Evolutionary conservation across 2,797 vertebrate genomes (phyloP), one percentile per base, ranked within the genome.

Genomic region (Notamacropus eugenii): DNA sequence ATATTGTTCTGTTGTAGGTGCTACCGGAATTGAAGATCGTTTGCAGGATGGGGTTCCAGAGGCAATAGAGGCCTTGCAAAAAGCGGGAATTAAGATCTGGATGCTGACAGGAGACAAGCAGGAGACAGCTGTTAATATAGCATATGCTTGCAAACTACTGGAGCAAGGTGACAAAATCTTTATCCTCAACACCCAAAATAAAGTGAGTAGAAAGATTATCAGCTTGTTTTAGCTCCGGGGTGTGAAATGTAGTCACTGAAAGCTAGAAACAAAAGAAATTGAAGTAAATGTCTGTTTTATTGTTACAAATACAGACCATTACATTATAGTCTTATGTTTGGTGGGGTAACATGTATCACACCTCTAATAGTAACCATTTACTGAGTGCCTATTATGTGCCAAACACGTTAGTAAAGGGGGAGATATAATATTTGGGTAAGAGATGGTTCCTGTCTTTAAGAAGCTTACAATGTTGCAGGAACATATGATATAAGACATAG

Each of bases 71-170:
- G 99, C 99, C 22, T 98, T 99, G 54, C 99, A 99, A 96, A 99
- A 96, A 97, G 99, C 99, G 0, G 99, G 99, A 34, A 99, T 99
- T 97, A 99, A 99, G 98, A 99, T 99, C 92, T 99, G 99, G 99
- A 99, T 99, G 98, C 99, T 99, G 91, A 99, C 99, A 0, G 99
- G 99, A 93, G 99, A 99, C 98, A 99, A 99, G 97, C 99, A 99
- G 96, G 99, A 99, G 98, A 99, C 99, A 0, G 99, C 99, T 91
- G 97, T 99, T 98, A 99, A 99, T 97, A 99, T 99, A 3, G 99
- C 99, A 6, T 99, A 99, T 59, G 99, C 99, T 14, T 99, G 99
- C 98, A 99, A 98, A 95, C 99, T 99, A 0, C 98, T 99, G 12
- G 98, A 99, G 58, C 97, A 98, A 0, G 97, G 97, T 0, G 99